Conservation (phyloP, 2,797 vertebrate genomes). For the Anisognathus igniventris region DNA sequence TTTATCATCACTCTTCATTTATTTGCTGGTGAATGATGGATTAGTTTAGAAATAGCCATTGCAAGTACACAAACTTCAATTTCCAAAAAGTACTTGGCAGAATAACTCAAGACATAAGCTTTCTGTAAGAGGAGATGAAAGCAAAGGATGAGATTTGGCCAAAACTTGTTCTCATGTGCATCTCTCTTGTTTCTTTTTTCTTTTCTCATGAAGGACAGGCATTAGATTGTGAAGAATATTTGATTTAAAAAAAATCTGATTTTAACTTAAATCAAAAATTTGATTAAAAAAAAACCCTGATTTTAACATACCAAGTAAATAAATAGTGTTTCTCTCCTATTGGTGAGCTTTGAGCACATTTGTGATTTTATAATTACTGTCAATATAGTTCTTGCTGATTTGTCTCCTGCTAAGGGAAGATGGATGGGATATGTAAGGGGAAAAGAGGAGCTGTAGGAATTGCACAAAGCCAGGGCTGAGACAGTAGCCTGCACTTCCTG, state of each 20-base stretch:
- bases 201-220: rapidly evolving
- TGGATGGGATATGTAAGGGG: background rate
- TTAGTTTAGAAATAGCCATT: background rate
- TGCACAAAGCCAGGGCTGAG: background rate
- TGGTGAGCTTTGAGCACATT: background rate
- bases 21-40: background rate
- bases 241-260: background rate
- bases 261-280: no score
- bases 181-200: background rate
- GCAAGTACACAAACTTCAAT: background rate
- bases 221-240: background rate
- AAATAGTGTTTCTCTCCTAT: background rate
- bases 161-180: background rate
- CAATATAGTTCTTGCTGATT: background rate
- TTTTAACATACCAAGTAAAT: background rate
- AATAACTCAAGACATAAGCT: background rate
- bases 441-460: background rate
- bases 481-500: background rate
- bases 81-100: background rate
- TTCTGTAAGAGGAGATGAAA: background rate
- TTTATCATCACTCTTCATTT: background rate
- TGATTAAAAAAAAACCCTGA: background rate
- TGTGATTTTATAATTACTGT: background rate
- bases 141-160: background rate
- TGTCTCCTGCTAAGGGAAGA: background rate